These are phyloP conservation scores for Dinocampus coccinellae DNA, from an alignment of 2,888 invertebrate genomes.

Conservation along the genomic window DNA sequence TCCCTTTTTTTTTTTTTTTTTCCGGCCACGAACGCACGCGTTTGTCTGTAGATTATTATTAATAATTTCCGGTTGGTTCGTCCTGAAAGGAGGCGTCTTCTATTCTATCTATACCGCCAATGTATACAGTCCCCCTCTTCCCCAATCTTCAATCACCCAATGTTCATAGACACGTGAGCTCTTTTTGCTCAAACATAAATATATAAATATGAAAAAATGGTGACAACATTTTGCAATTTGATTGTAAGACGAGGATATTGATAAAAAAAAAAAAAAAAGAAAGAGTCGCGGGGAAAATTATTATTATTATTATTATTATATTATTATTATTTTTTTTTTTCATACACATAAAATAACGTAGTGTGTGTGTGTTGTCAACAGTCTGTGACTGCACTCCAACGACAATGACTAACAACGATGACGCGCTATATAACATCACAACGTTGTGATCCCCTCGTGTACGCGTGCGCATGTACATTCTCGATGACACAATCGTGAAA, in stretches of 20 bases:
- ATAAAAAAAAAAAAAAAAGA: neutral
- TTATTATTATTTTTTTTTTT: neutral
- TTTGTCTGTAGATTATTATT: conserved; percentile 50
- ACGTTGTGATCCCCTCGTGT: conserved; percentile 45
- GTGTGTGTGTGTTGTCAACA: conserved; percentile 13
- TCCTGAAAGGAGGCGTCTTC: conserved; percentile 59
- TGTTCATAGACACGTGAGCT: conserved; percentile 52
- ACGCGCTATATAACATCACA: conserved; percentile 41
- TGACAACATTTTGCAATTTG: conserved; percentile 4
- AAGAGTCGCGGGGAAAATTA: neutral
- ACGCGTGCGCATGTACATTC: no score
- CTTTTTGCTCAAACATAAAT: neutral
- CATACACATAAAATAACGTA: neutral
- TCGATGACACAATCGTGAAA: conserved; percentile 65
- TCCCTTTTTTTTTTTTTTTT: conserved; percentile 58
- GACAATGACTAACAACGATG: conserved; percentile 46
- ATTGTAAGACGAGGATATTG: neutral
- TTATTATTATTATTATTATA: neutral
- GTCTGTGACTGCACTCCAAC: conserved; percentile 46
- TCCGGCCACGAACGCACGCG: conserved; percentile 47
- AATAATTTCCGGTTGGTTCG: conserved; percentile 65
- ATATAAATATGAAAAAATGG: neutral
- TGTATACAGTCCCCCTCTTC: conserved; percentile 53
- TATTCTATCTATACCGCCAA: neutral
- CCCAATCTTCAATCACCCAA: conserved; percentile 56